A percentile compares a stretch with the other conserved stretches of the same genome.
Conservation (phyloP, 2,113 vertebrate species). For the Boleophthalmus pectinirostris region DNA sequence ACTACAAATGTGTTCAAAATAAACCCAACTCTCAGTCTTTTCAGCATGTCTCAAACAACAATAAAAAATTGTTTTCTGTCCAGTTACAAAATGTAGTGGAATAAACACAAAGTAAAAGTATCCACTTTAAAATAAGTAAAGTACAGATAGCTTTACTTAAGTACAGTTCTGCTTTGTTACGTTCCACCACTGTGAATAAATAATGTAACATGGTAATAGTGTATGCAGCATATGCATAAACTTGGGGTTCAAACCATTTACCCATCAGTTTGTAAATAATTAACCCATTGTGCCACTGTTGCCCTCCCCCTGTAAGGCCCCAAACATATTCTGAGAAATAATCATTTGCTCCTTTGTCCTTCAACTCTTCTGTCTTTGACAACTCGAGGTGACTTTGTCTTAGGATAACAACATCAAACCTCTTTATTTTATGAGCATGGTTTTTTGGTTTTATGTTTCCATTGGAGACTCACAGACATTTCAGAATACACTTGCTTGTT, state of each 20-base stretch:
- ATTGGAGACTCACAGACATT: constrained; percentile 51
- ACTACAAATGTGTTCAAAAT: too few relatives aligned
- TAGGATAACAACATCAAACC: not conserved
- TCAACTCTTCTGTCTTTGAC: not conserved
- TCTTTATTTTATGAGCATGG: not conserved
- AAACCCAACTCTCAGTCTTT: too few relatives aligned
- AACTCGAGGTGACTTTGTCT: not conserved
- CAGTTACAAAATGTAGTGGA: too few relatives aligned
- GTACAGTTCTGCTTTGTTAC: too few relatives aligned
- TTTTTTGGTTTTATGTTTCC: not conserved
- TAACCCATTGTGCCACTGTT: not conserved
- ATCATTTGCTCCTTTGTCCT: not conserved
- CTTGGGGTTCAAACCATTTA: too few relatives aligned
- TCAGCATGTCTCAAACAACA: too few relatives aligned
- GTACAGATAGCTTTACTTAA: too few relatives aligned
- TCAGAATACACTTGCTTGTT: constrained; percentile 3
- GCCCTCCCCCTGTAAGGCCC: not conserved
- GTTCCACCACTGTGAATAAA: not conserved
- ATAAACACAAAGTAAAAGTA: too few relatives aligned
- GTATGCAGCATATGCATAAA: not conserved
- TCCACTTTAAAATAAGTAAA: too few relatives aligned
- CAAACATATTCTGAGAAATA: not conserved
- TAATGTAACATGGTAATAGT: not conserved
- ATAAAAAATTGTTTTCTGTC: too few relatives aligned
- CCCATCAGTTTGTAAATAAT: too few relatives aligned